phyloP scores from a whole-genome alignment of 2,113 vertebrate genomes.

The Nyctereutes procyonoides region DNA sequence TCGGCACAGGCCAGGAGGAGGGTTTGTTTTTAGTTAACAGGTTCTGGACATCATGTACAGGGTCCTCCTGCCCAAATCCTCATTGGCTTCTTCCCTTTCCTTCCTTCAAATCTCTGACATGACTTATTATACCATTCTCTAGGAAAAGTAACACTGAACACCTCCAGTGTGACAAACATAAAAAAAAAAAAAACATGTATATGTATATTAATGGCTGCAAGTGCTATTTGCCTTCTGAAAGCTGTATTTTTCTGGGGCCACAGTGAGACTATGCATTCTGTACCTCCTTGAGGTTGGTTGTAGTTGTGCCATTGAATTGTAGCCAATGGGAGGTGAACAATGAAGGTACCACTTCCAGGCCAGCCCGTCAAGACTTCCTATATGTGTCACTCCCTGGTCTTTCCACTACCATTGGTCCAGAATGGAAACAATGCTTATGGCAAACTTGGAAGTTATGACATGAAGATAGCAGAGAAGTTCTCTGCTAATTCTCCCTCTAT shows the following conservation, averaged over 20 bases:
- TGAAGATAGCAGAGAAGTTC: not conserved
- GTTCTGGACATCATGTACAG: not conserved
- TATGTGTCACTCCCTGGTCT: accelerated
- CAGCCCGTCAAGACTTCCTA: not conserved
- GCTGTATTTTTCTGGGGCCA: not conserved
- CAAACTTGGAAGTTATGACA: not conserved
- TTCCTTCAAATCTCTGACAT: not conserved
- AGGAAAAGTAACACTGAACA: not conserved
- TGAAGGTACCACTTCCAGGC: not conserved
- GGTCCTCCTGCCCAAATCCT: not conserved
- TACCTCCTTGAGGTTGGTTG: not conserved
- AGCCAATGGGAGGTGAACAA: not conserved
- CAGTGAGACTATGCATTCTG: not conserved
- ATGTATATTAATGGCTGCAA: not conserved
- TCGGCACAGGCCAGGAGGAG: not conserved
- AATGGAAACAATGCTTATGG: not conserved
- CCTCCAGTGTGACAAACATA: not conserved
- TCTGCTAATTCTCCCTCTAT: not conserved
- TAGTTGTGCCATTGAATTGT: not conserved
- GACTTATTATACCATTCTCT: not conserved
- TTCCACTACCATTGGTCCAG: not conserved
- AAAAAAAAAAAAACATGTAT: not conserved
- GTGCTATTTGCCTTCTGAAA: not conserved
- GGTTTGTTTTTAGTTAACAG: not conserved
- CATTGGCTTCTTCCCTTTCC: not conserved